Base-by-base conservation (phyloP, 1,140 invertebrate genomes). In the Brachionus sp. region DNA sequence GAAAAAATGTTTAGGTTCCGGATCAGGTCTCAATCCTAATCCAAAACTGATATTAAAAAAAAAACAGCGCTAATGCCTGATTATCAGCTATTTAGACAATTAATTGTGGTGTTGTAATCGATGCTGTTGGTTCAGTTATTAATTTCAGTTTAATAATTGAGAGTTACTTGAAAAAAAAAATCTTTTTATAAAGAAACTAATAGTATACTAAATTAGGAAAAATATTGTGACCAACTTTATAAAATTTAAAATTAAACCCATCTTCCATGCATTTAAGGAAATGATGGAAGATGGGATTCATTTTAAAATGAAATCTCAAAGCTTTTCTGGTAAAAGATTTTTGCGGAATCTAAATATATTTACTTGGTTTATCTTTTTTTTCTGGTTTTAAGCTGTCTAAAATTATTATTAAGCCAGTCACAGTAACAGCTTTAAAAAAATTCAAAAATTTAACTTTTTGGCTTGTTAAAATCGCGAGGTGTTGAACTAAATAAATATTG, bases 401-500 rank as follows among this genome's bases (percentile, higher is more conserved):
- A 46, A 12, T 46, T n/a, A 46, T n/a, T n/a, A n/a, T n/a, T n/a
- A n/a, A n/a, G n/a, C n/a, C n/a, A n/a, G n/a, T n/a, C n/a, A n/a
- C n/a, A n/a, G n/a, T n/a, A n/a, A n/a, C n/a, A n/a, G n/a, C n/a
- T n/a, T n/a, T n/a, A n/a, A n/a, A n/a, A n/a, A n/a, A n/a, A n/a
- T n/a, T n/a, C n/a, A n/a, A n/a, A n/a, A 66, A 33, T 19, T 12
- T 25, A 3, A 29, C 10, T n/a, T 66, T 33, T 33, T n/a, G 5
- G 33, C 29, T 66, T 66, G 29, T 39, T 70, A 33, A 19, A n/a
- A 16, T 37, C n/a, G 66, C 19, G 29, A 75, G 70, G 42, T 75
- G 70, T 75, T 75, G 39, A 46, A 46, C 39, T 16, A 39, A 73
- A 68, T 35, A 68, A 73, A 39, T 39, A 73, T 73, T 75, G 70